Base-by-base conservation (phyloP, 2,797 vertebrate genomes). In the Mycteria americana region DNA sequence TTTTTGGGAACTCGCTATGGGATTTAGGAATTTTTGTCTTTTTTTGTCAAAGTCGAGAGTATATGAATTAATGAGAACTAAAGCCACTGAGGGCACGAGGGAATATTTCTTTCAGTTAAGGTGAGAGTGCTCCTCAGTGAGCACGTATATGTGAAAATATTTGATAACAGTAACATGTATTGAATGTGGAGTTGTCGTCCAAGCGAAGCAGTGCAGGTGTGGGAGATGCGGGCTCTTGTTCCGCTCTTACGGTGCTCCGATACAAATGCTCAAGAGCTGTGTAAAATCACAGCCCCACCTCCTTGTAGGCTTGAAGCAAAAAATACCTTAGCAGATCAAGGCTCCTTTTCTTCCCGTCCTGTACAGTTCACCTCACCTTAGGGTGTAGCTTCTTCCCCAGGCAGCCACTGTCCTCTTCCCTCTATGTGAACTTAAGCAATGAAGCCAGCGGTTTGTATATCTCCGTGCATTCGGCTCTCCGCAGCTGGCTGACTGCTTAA, bases 241-340 rank as follows among this genome's bases (percentile, higher is more conserved):
- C 50, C 0, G 0, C 28, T 65, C 43, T 70, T 14, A 5, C 0
- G 0, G 30, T 51, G 23, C 43, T 85, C 37, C 70, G 19, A 24
- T 21, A 69, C 24, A 72, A 82, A 54, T 37, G 19, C 56, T 45
- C 4, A 57, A 84, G 73, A 46, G 13, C 35, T 62, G 12, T 46
- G 18, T 68, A 31, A 89, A 92, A 86, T 75, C 73, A 37, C 24
- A 81, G 46, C 25, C 62, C 11, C 51, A n/a, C 2, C 33, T 69
- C n/a, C 76, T 65, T 80, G 14, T 28, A 75, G n/a, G 7, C 39
- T 89, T 83, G 72, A 83, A 90, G 62, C 25, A 90, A 86, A 76
- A 79, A 82, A 48, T 16, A 68, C 35, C 17, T 72, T 50, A 70
- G 27, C 31, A 81, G 73, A 70, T 18, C 28, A 54, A 72, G 33